Base-by-base conservation (phyloP, 1,140 invertebrate genomes). In the Pararge aegeria region DNA sequence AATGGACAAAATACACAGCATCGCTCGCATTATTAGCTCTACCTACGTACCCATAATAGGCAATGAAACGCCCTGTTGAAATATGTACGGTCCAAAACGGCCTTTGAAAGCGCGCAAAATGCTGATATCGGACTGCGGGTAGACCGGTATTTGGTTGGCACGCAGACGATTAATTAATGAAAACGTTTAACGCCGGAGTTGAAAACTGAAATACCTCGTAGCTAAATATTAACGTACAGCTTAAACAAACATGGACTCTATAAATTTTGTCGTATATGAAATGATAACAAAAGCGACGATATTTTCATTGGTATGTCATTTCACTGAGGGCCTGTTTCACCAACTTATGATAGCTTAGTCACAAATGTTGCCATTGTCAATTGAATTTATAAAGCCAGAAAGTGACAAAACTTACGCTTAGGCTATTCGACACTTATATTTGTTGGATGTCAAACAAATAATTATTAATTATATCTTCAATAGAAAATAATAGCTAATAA, bases 91-190 rank as follows among this genome's bases (percentile, higher is more conserved):
- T 30, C 59, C 50, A 59, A 60, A 59, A 60, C 53, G 68, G 42
- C 63, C 64, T 71, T 67, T 64, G 65, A 61, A 30, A 56, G 58
- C 57, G n/a, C 50, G 64, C 61, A 61, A 75, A 73, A 73, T 70
- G 65, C 60, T 34, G 62, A 66, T 61, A 61, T 29, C 54, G 40
- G 54, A 50, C 55, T 29, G 44, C 38, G 59, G 56, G 13, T 37
- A 27, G 55, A 24, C 21, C 52, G 66, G 62, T 46, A 69, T 66
- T 66, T 30, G 27, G 52, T 48, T 10, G 27, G 38, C 37, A 54
- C 38, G 52, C 15, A 42, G 38, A 54, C 52, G 38, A 54, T 42
- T 15, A 42, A 42, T 42, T 42, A 42, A 42, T 42, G 38, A 42
- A 42, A 42, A 42, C 38, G 38, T 18, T 42, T 42, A 18, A 9